These are phyloP conservation scores for Philopotamus ludificatus DNA, from an alignment of 1,140 invertebrate species.

Conservation along the genomic window DNA sequence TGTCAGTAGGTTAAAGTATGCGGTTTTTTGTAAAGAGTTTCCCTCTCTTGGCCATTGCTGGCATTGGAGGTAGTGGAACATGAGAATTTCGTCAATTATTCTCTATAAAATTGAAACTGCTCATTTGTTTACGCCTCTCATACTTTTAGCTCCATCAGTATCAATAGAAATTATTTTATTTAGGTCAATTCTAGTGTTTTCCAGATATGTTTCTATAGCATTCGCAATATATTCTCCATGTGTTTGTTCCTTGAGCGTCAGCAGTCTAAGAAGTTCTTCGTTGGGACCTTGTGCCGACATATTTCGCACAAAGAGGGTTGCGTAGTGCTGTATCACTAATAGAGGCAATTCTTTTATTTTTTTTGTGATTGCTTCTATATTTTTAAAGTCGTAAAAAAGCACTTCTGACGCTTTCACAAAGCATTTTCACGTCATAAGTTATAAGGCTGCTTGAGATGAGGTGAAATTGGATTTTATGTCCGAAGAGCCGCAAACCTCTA, in stretches of 20 bases:
- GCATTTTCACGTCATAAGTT: too few species aligned
- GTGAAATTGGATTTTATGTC: too few species aligned
- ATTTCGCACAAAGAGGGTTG: not conserved
- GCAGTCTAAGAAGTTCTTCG: not conserved
- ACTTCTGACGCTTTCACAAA: not conserved
- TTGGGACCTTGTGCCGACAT: not conserved
- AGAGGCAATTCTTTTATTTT: not conserved
- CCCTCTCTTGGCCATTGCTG: too few species aligned
- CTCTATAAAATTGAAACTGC: too few species aligned
- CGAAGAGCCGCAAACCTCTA: too few species aligned
- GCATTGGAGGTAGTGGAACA: too few species aligned
- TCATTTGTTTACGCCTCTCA: too few species aligned
- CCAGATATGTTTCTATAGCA: not conserved
- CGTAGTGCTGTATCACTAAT: not conserved
- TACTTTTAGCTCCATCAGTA: too few species aligned
- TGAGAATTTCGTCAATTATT: too few species aligned
- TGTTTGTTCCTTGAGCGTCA: not conserved
- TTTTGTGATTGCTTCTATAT: not conserved
- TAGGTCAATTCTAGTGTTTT: not conserved
- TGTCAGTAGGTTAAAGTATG: too few species aligned
- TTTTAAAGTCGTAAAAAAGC: not conserved
- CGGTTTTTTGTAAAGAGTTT: too few species aligned
- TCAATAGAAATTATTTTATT: conserved; percentile 1
- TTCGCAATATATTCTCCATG: not conserved
- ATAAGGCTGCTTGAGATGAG: too few species aligned